phyloP scores from a whole-genome alignment of 2,113 vertebrate genomes.

The Nicator chloris region DNA sequence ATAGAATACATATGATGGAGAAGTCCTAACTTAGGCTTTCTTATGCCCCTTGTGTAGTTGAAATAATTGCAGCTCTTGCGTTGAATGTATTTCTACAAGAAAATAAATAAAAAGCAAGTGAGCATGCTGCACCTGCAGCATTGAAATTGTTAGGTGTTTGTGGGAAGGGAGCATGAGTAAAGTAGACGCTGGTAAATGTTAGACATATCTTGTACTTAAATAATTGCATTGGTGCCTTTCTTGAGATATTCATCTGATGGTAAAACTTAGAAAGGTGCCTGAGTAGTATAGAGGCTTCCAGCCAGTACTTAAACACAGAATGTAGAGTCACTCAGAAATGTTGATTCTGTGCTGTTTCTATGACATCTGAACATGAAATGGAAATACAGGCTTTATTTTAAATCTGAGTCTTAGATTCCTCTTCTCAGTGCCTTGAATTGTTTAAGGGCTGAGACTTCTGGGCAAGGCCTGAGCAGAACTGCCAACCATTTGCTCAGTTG shows the following conservation, averaged over 20 bases:
- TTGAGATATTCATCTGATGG: not conserved
- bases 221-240: not conserved
- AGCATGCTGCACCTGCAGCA: not conserved
- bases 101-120: not conserved
- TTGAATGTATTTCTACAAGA: not conserved
- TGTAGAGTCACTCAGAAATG: not conserved
- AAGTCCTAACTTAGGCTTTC: not conserved
- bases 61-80: not conserved
- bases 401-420: not conserved
- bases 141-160: not conserved
- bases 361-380: not conserved
- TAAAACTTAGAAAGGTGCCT: not conserved
- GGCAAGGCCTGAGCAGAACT: not conserved
- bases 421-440: not conserved
- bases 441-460: not conserved
- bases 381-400: not conserved
- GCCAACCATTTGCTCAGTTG: not conserved
- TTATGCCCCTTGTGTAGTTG: not conserved
- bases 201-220: not conserved
- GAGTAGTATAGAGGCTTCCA: not conserved
- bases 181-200: not conserved
- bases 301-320: not conserved
- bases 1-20: not conserved
- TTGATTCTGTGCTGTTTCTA: not conserved
- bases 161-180: not conserved